Evolutionary conservation across 2,113 vertebrate genomes (phyloP).

Genomic region (Oncorhynchus gorbuscha): DNA sequence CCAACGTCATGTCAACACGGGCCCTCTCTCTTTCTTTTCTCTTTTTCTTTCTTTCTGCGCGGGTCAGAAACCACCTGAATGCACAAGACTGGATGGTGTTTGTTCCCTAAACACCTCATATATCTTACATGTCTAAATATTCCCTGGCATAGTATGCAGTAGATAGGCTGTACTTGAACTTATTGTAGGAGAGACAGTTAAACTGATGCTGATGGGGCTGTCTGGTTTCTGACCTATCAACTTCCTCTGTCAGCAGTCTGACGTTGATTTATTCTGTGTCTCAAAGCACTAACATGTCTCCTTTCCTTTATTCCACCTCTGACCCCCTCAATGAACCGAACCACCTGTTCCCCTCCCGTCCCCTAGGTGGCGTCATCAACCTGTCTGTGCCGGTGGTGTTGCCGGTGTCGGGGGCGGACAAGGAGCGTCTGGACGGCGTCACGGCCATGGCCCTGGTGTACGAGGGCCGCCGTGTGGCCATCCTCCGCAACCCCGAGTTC

Average conservation of each 20-base stretch:
- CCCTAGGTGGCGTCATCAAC: slow-evolving; percentile 92
- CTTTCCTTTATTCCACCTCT: not conserved
- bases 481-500: slow-evolving; percentile 95
- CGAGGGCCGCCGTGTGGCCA: slow-evolving; percentile 84
- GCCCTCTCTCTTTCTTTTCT: not conserved
- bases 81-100: too few relatives aligned
- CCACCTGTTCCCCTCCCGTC: slow-evolving; percentile 2
- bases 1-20: slow-evolving; percentile 23
- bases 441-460: slow-evolving; percentile 87
- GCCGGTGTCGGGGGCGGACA: slow-evolving; percentile 85
- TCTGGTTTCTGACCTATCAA: not conserved
- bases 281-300: not conserved
- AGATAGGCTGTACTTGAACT: too few relatives aligned
- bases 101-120: slow-evolving; percentile 17
- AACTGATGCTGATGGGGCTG: not conserved
- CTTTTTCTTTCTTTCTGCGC: too few relatives aligned
- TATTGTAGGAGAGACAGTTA: too few relatives aligned
- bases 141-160: not conserved
- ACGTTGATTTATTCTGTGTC: too few relatives aligned
- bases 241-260: not conserved
- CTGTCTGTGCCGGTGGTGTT: slow-evolving; percentile 94
- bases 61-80: too few relatives aligned
- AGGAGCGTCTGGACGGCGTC: slow-evolving; percentile 86
- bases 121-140: not conserved
- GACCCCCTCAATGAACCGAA: slow-evolving; percentile 1